Conservation (phyloP, 2,113 vertebrate genomes). For the Prionailurus viverrinus region DNA sequence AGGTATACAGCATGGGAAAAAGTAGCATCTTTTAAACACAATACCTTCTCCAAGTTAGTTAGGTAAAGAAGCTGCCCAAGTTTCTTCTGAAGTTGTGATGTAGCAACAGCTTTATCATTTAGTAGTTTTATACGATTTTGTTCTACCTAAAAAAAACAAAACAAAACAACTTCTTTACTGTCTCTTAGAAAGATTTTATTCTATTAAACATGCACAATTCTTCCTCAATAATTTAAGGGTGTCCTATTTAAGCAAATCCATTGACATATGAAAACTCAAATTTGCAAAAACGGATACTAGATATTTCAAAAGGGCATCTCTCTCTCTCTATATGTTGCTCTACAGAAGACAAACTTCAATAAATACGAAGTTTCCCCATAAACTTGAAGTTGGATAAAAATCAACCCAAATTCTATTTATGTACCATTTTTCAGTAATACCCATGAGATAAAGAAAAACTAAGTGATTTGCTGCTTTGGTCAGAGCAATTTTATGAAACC, state of each 20-base stretch:
- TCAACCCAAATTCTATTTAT: neutral
- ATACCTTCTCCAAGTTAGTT: slow-evolving; percentile 97
- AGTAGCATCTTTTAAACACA: slow-evolving; percentile 29
- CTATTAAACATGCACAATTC: neutral
- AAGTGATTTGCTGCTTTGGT: neutral
- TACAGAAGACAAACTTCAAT: slow-evolving; percentile 27
- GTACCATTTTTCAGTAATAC: neutral
- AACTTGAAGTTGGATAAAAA: neutral
- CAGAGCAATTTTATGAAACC: slow-evolving; percentile 15
- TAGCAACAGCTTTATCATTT: slow-evolving; percentile 96
- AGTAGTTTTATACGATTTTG: slow-evolving; percentile 97
- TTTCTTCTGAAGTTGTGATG: slow-evolving; percentile 98
- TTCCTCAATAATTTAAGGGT: neutral
- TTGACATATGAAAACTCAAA: slow-evolving; percentile 24
- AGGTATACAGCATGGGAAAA: neutral
- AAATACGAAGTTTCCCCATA: neutral
- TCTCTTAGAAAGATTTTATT: neutral
- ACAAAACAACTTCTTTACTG: slow-evolving; percentile 25
- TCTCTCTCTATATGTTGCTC: too few species aligned
- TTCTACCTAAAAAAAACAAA: slow-evolving; percentile 91
- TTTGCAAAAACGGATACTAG: neutral
- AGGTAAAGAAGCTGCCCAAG: slow-evolving; percentile 98
- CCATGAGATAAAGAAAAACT: neutral
- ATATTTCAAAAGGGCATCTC: neutral
- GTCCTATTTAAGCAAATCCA: slow-evolving; percentile 21